A percentile compares a stretch with the other conserved stretches of the same genome.
These are phyloP conservation scores for Mesocricetus auratus DNA, from an alignment of 2,113 vertebrate species.

Conservation along the genomic window DNA sequence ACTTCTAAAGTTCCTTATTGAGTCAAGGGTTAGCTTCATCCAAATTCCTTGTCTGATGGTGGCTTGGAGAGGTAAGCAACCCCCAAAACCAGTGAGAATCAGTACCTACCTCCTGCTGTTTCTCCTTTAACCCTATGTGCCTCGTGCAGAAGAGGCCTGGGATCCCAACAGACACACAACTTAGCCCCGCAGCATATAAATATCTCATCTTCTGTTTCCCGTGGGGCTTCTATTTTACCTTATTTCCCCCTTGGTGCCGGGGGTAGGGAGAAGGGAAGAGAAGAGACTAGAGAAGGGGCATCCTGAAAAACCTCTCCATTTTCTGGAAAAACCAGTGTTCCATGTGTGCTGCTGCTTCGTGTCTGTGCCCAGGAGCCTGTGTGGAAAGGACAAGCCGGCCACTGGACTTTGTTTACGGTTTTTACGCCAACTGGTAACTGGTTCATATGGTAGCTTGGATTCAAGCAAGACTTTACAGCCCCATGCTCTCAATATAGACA, in stretches of 20 bases:
- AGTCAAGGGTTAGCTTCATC: neutral
- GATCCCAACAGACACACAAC: neutral
- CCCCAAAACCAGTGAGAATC: neutral
- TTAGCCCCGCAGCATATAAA: neutral
- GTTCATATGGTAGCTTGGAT: slow-evolving; percentile 70
- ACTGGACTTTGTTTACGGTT: slow-evolving; percentile 40
- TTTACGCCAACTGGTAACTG: slow-evolving; percentile 67
- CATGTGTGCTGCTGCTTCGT: neutral
- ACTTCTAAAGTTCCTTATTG: slow-evolving; percentile 35
- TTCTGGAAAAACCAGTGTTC: slow-evolving; percentile 8
- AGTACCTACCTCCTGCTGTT: neutral
- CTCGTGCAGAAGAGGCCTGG: neutral
- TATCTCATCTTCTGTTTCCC: neutral
- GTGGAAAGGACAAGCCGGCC: slow-evolving; percentile 38
- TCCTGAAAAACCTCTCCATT: slow-evolving; percentile 40
- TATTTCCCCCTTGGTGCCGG: fast-evolving
- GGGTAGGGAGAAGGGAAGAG: neutral
- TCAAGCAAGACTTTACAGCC: slow-evolving; percentile 55
- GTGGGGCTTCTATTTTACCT: neutral
- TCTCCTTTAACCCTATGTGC: neutral
- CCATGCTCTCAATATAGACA: slow-evolving; percentile 64
- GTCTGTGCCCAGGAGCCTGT: slow-evolving; percentile 17
- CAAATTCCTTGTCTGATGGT: slow-evolving; percentile 10
- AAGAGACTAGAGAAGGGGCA: neutral
- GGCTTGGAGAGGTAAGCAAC: neutral